Base-by-base conservation (phyloP, 2,113 vertebrate genomes). In the Oriolus oriolus region DNA sequence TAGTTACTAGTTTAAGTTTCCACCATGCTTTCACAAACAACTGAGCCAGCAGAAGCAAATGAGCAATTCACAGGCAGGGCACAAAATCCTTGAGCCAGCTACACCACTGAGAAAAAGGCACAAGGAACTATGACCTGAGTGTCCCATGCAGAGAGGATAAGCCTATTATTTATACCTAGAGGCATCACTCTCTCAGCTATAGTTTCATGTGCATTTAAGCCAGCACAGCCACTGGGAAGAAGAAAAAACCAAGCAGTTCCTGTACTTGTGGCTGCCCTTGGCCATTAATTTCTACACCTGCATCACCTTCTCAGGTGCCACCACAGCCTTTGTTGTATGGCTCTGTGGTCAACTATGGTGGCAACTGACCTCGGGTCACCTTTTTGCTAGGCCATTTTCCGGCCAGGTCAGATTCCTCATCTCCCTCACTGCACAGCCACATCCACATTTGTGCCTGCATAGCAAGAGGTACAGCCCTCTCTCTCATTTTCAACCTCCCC, bases 111-210 rank as follows among this genome's bases (percentile, higher is more conserved):
- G 90, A 84, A 77, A 93, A 81, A 88, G 71, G 83, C 61, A 92
- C 0, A 13, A 87, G 28, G 59, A 93, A 65, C 83, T 41, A 37
- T 45, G 53, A 91, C 70, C 57, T 0, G 0, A 60, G 42, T 22
- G 63, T 83, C 71, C 90, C 88, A 90, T 0, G 18, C 82, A 93
- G 90, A 88, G 50, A 80, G 49, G 50, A 65, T 92, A 97, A 95
- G 85, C 95, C 96, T 92, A 35, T 95, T 92, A 96, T 65, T 93
- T 90, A 94, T 71, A 95, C 75, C 90, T 77, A 45, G 66, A 77
- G 75, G 71, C 66, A 90, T 45, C 37, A 33, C n/a, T 47, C 65
- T 57, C 64, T 91, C 7, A 0, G n/a, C 69, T 68, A 35, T 3
- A 87, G 60, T n/a, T 49, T 50, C 44, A 71, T 59, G 16, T 49